Evolutionary conservation across 1,140 invertebrate species (phyloP), one percentile per base, ranked within the genome.

Genomic region (Apis dorsata): DNA sequence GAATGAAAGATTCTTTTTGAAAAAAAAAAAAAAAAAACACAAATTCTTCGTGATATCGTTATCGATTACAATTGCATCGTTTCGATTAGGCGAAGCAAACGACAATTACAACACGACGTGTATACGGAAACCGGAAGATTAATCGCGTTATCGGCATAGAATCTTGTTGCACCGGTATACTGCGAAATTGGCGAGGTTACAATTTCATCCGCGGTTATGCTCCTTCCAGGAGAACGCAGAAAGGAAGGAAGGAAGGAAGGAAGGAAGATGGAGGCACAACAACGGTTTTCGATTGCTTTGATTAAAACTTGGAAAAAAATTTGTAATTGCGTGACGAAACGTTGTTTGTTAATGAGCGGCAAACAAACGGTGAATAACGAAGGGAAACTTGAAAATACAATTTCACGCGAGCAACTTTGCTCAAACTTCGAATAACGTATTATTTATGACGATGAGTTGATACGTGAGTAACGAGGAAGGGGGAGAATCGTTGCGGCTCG

Each of bases 261-360:
- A 9, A 12, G 10, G n/a, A n/a, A 28, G 21, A 55, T 49, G 5
- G 19, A 34, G 17, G 9, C 11, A 34, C 51, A 13, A 9, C 5
- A 1, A 5, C 3, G 12, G 12, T n/a, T n/a, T 77, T 51, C 53
- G 28, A 51, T 55, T 57, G 44, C 53, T 44, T 79, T 55, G 55
- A 69, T 79, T 70, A 59, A 79, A 70, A 69, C 53, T 70, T 28
- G 66, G 55, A n/a, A 49, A 66, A 76, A 70, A 59, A 51, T 71
- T 70, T 19, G 19, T 74, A 74, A 81, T 59, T 65, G 8, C 62
- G 21, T 5, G 10, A 9, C 11, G 19, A 8, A 15, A 19, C 34
- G 17, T 17, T 57, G 17, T 17, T 57, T 12, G 60, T 51, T 66
- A 66, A 59, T 59, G 74, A 49, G 10, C 60, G 2, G 51, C 21